phyloP scores from a whole-genome alignment of 2,113 vertebrate species.

The Apus apus region DNA sequence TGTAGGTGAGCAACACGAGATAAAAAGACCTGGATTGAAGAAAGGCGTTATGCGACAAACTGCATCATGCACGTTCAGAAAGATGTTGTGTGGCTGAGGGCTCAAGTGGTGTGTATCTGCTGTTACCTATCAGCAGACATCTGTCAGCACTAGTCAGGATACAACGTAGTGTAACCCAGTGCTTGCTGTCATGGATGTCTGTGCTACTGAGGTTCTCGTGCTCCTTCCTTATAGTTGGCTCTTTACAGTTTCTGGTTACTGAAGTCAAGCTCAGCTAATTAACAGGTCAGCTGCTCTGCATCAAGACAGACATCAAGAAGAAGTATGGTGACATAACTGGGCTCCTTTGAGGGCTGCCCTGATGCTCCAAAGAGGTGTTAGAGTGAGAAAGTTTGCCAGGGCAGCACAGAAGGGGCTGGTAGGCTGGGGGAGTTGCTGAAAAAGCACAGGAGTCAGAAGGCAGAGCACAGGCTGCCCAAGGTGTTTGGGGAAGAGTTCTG shows the following conservation, averaged over 20 bases:
- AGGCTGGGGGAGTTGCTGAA: not conserved
- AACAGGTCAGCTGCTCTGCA: not conserved
- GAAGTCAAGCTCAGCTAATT: not conserved
- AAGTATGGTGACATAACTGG: not conserved
- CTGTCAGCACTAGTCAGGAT: not conserved
- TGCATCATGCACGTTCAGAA: accelerated
- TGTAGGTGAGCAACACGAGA: not conserved
- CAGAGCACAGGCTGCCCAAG: not conserved
- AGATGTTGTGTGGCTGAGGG: not conserved
- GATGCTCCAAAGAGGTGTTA: not conserved
- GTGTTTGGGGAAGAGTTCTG: not conserved
- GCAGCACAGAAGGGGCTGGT: not conserved
- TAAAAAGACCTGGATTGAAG: not conserved
- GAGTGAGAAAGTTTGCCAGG: not conserved
- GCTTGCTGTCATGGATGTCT: not conserved
- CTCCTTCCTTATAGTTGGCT: not conserved
- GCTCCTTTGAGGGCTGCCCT: not conserved
- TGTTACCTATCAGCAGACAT: not conserved
- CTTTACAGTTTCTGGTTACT: not conserved
- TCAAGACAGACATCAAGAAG: not conserved
- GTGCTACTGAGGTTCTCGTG: not conserved
- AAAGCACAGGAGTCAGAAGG: not conserved
- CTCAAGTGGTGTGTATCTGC: not conserved
- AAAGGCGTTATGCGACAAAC: not conserved
- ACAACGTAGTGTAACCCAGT: not conserved